phyloP scores from a whole-genome alignment of 2,113 vertebrate genomes.

The Chlorodrepanis virens region DNA sequence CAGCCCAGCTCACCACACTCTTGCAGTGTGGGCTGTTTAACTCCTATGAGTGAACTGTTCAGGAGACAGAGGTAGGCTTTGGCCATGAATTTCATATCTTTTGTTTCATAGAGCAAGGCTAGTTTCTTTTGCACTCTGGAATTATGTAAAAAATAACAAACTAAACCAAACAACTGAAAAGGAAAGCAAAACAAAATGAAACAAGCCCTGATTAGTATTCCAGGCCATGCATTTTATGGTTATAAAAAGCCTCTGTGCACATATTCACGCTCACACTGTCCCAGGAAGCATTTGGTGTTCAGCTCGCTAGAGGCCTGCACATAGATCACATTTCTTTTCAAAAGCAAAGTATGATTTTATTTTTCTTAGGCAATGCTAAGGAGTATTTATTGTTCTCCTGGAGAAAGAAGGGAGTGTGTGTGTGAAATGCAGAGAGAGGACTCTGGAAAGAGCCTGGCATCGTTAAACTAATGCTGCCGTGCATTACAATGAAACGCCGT shows the following conservation, averaged over 20 bases:
- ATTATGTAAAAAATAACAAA: neutral
- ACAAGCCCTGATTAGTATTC: neutral
- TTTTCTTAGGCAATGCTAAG: constrained; percentile 4
- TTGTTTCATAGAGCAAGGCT: neutral
- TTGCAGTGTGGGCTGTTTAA: neutral
- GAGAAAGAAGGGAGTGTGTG: neutral
- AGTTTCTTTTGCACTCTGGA: neutral
- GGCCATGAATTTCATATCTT: neutral
- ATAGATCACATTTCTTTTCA: constrained; percentile 9
- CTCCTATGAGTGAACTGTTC: neutral
- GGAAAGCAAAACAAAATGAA: neutral
- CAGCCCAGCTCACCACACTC: neutral
- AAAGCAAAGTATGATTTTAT: constrained; percentile 26
- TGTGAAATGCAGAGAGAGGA: neutral
- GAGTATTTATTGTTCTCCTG: constrained; percentile 42
- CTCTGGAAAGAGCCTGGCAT: neutral
- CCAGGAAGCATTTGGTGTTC: neutral
- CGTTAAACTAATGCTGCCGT: neutral
- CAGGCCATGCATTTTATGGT: neutral
- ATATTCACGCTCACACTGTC: neutral
- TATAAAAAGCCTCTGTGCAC: neutral
- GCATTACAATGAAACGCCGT: constrained; percentile 2
- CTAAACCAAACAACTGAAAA: neutral
- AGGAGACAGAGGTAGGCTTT: neutral
- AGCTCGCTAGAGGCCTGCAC: neutral